These are phyloP conservation scores for Drosophila leonis DNA, from an alignment of 2,888 invertebrate species.

Conservation along the genomic window DNA sequence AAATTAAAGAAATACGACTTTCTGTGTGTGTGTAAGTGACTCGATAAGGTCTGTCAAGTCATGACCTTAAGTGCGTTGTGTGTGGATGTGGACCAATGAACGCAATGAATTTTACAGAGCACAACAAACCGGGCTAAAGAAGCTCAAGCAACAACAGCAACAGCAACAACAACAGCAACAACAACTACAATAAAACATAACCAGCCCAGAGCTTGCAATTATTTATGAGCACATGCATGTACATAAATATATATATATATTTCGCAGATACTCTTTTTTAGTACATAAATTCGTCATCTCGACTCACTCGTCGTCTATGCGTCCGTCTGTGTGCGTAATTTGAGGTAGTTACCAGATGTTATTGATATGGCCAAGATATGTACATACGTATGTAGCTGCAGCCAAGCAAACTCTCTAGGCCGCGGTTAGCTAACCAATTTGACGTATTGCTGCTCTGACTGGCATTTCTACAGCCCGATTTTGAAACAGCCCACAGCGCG, in stretches of 20 bases:
- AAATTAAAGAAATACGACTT: neutral
- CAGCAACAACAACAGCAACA: neutral
- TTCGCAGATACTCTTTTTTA: conserved; percentile 30
- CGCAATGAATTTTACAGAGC: conserved; percentile 53
- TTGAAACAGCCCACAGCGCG: conserved; percentile 27
- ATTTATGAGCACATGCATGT: conserved; percentile 22
- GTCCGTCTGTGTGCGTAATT: conserved; percentile 14
- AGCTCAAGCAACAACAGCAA: conserved; percentile 16
- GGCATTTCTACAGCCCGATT: conserved; percentile 34
- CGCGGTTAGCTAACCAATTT: conserved; percentile 43
- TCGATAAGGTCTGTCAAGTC: conserved; percentile 67
- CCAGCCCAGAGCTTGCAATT: conserved; percentile 34
- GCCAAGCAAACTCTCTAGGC: conserved; percentile 38
- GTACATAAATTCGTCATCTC: conserved; percentile 33
- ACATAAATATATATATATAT: neutral
- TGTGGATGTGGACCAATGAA: conserved; percentile 69
- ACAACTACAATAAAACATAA: conserved; percentile 21
- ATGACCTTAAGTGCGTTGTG: conserved; percentile 74
- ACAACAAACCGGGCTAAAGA: conserved; percentile 30
- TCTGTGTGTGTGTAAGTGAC: conserved; percentile 6
- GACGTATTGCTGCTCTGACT: conserved; percentile 30
- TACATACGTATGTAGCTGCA: conserved; percentile 1
- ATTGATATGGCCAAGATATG: conserved; percentile 41
- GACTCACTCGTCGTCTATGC: neutral
- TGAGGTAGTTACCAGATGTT: conserved; percentile 32